A percentile compares a stretch with the other conserved stretches of the same genome.
phyloP scores from a whole-genome alignment of 2,888 invertebrate species.

The Protula sp. region DNA sequence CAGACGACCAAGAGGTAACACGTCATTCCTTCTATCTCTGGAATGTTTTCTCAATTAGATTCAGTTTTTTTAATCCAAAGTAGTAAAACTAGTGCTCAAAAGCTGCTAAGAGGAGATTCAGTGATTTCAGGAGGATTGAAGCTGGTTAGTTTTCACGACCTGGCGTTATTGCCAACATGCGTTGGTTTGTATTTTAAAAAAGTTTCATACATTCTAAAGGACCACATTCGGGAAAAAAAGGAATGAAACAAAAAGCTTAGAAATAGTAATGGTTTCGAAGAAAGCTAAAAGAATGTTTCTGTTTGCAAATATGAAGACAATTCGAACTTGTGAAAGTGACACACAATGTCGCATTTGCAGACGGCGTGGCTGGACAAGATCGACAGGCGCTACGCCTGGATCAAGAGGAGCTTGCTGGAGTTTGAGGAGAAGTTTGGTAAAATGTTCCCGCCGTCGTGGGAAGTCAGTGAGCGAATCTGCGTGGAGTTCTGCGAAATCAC shows the following conservation, averaged over 20 bases:
- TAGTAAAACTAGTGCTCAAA: not conserved
- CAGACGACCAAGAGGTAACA: conserved; percentile 82
- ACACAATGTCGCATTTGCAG: conserved; percentile 32
- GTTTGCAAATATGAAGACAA: no score
- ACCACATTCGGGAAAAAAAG: no score
- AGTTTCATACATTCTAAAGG: no score
- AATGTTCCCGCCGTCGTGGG: conserved; percentile 89
- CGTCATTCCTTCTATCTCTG: no score
- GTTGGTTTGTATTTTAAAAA: no score
- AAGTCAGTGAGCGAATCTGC: conserved; percentile 87
- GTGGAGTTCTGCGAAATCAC: conserved; percentile 77
- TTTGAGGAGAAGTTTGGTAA: conserved; percentile 85
- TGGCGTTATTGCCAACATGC: no score
- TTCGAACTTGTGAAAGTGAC: no score
- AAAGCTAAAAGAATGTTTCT: no score
- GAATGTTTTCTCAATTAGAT: no score
- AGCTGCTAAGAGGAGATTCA: not conserved
- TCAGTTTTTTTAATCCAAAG: not conserved
- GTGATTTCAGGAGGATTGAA: not conserved
- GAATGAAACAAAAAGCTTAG: no score
- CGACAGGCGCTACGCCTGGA: conserved; percentile 70
- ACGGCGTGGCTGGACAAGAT: conserved; percentile 93
- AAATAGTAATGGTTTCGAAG: no score
- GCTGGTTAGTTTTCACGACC: no score
- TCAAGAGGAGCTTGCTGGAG: conserved; percentile 85